phyloP scores from a whole-genome alignment of 1,140 invertebrate genomes.

The Drosophila pectinifera region DNA sequence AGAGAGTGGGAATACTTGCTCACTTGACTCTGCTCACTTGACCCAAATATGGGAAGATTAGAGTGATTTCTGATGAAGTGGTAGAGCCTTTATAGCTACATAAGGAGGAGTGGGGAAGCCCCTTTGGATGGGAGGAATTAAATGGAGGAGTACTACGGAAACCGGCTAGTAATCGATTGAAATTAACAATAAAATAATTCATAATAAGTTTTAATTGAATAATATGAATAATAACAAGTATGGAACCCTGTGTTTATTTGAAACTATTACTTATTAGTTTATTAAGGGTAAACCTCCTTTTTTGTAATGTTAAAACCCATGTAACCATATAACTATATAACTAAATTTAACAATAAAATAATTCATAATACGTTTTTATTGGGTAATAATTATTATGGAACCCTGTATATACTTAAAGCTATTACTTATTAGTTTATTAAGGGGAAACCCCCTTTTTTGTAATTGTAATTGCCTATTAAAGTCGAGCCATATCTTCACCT shows the following conservation, averaged over 20 bases:
- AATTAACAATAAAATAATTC: no score
- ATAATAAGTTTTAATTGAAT: no score
- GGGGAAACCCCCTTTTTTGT: background rate
- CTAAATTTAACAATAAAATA: no score
- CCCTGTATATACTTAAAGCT: background rate
- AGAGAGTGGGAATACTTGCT: conserved; percentile 8
- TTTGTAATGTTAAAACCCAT: no score
- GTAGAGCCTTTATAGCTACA: conserved; percentile 2
- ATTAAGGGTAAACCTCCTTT: no score
- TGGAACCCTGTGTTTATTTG: no score
- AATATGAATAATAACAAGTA: no score
- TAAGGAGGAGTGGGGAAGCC: background rate
- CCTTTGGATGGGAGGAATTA: background rate
- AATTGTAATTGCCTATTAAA: background rate
- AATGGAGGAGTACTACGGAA: background rate
- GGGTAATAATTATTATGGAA: no score
- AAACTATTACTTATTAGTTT: no score
- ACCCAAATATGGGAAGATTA: conserved; percentile 8
- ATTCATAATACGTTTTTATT: no score
- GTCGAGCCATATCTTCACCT: background rate
- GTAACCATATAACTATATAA: no score
- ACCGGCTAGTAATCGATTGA: background rate
- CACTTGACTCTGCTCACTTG: conserved; percentile 16
- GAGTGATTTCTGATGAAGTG: conserved; percentile 1
- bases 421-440: background rate